phyloP scores from a whole-genome alignment of 2,797 vertebrate genomes.

The Limnodromus scolopaceus region DNA sequence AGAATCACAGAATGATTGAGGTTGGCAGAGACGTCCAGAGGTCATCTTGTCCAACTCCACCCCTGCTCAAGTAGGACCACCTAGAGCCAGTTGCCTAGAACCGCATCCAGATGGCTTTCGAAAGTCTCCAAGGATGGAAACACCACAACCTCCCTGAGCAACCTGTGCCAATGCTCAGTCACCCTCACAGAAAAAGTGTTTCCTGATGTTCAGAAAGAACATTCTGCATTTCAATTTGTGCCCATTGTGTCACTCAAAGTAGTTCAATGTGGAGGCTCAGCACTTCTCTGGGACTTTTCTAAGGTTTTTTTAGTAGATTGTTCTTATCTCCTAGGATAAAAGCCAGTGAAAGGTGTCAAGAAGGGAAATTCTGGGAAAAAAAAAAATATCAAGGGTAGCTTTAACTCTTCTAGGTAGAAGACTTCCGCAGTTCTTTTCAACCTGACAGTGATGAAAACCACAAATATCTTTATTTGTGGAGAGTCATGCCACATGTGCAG shows the following conservation, averaged over 20 bases:
- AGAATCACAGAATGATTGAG: not conserved
- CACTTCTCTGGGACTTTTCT: not conserved
- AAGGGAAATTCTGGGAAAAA: not conserved
- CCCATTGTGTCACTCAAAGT: not conserved
- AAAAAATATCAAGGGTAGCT: not conserved
- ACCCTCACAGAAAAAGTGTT: not conserved
- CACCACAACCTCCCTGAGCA: not conserved
- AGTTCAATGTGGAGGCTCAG: not conserved
- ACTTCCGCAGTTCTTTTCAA: not conserved
- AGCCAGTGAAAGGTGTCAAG: not conserved
- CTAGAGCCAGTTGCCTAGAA: not conserved
- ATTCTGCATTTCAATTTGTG: not conserved
- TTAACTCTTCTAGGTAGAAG: not conserved
- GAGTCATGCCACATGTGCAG: fast-evolving
- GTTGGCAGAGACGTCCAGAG: not conserved
- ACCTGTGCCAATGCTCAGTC: too few relatives aligned
- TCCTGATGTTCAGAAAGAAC: not conserved
- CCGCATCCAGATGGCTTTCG: not conserved
- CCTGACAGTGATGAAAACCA: not conserved
- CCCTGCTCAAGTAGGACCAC: not conserved
- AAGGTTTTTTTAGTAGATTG: not conserved
- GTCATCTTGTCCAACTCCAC: not conserved
- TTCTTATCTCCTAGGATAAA: not conserved
- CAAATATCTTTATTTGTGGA: not conserved
- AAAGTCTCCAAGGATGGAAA: not conserved